Evolutionary conservation across 2,797 vertebrate species (phyloP).

Genomic region (Pipistrellus pipistrellus): DNA sequence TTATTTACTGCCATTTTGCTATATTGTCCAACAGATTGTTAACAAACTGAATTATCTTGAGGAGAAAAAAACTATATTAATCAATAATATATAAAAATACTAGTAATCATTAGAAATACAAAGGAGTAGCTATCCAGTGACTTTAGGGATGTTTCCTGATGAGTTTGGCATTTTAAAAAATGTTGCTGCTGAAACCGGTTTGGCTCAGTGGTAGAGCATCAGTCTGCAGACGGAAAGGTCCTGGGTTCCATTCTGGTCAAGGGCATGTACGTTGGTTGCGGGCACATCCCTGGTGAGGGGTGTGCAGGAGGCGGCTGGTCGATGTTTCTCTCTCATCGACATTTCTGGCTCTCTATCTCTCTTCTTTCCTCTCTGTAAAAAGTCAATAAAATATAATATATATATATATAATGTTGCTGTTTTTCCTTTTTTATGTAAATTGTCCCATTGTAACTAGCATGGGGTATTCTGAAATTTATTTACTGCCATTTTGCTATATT

Average conservation of each 20-base stretch:
- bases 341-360: too few species aligned
- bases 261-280: too few species aligned
- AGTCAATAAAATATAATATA: too few species aligned
- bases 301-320: too few species aligned
- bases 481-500: slow-evolving; percentile 75
- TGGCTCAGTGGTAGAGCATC: too few species aligned
- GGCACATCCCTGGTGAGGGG: too few species aligned
- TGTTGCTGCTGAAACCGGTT: neutral
- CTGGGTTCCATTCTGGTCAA: too few species aligned
- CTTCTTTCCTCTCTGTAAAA: too few species aligned
- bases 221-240: too few species aligned
- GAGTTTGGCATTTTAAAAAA: slow-evolving; percentile 70
- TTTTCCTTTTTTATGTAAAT: slow-evolving; percentile 70
- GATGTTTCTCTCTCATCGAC: too few species aligned
- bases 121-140: slow-evolving; percentile 23
- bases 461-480: slow-evolving; percentile 75
- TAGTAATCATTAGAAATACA: slow-evolving; percentile 7
- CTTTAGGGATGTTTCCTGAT: slow-evolving; percentile 66
- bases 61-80: neutral
- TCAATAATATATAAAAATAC: neutral
- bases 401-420: slow-evolving; percentile 15
- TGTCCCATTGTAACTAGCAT: slow-evolving; percentile 58
- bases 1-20: too few species aligned
- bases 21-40: too few species aligned
- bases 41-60: slow-evolving; percentile 59